A percentile compares a stretch with the other conserved stretches of the same genome.
These are phyloP conservation scores for Drosophila cognata DNA, from an alignment of 2,888 invertebrate species.

Conservation along the genomic window DNA sequence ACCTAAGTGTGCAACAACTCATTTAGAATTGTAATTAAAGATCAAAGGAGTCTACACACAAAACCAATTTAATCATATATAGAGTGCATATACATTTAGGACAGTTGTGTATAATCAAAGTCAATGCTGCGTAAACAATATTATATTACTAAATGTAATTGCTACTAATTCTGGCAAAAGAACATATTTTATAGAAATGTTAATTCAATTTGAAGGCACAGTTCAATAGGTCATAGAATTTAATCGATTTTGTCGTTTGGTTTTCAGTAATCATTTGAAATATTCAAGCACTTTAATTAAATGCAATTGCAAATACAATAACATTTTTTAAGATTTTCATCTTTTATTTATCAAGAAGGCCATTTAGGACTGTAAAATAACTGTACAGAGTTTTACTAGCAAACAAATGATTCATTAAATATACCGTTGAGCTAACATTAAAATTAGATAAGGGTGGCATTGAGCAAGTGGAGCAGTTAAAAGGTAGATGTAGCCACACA, in stretches of 20 bases:
- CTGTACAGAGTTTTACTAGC: slow-evolving; percentile 42
- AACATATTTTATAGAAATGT: slow-evolving; percentile 16
- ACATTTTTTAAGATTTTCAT: neutral
- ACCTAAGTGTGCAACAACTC: slow-evolving; percentile 54
- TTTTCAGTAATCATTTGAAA: neutral
- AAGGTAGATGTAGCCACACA: slow-evolving; percentile 47
- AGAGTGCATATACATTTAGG: slow-evolving; percentile 10
- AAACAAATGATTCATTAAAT: slow-evolving; percentile 44
- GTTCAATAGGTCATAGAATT: slow-evolving; percentile 16
- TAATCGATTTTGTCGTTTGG: slow-evolving; percentile 4
- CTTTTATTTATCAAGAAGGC: slow-evolving; percentile 42
- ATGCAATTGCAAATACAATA: neutral
- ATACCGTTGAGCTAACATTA: slow-evolving; percentile 71
- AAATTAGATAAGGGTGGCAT: slow-evolving; percentile 40
- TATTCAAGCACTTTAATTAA: neutral
- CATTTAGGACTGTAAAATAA: slow-evolving; percentile 49
- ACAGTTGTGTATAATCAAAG: slow-evolving; percentile 71
- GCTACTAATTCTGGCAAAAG: slow-evolving; percentile 19
- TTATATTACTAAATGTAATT: slow-evolving; percentile 41
- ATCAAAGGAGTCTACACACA: slow-evolving; percentile 38
- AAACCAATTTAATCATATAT: slow-evolving; percentile 21
- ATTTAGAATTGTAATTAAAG: slow-evolving; percentile 72
- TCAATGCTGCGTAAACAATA: slow-evolving; percentile 76
- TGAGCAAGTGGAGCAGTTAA: slow-evolving; percentile 28
- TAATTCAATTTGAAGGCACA: slow-evolving; percentile 8